Conservation (phyloP, 2,113 vertebrate species). For the Platysteira castanea region DNA sequence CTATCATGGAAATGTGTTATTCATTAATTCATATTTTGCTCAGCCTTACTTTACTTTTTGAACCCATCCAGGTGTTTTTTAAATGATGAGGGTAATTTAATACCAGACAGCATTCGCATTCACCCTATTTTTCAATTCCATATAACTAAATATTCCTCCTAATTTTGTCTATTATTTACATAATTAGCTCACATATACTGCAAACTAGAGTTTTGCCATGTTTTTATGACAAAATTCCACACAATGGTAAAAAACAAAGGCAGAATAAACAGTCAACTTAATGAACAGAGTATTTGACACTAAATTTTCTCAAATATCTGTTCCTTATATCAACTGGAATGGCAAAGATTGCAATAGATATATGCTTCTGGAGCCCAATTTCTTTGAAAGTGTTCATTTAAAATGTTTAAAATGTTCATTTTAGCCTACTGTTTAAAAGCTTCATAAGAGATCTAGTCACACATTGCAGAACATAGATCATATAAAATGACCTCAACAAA, state of each 20-base stretch:
- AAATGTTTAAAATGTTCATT: slow-evolving; percentile 32
- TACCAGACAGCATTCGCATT: slow-evolving; percentile 26
- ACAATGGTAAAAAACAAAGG: neutral
- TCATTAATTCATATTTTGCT: slow-evolving; percentile 77
- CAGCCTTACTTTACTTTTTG: slow-evolving; percentile 58
- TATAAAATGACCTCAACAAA: slow-evolving; percentile 47
- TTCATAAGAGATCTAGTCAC: neutral
- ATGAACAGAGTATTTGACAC: slow-evolving; percentile 14
- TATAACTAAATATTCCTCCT: slow-evolving; percentile 30
- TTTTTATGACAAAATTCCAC: slow-evolving; percentile 32
- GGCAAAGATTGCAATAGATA: neutral
- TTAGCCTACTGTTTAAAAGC: slow-evolving; percentile 29
- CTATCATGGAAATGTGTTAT: slow-evolving; percentile 69
- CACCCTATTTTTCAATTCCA: slow-evolving; percentile 37
- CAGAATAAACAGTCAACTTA: neutral
- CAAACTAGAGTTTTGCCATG: neutral
- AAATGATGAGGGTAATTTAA: slow-evolving; percentile 58
- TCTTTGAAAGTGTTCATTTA: slow-evolving; percentile 29
- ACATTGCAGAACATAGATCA: slow-evolving; percentile 33
- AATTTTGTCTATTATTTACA: slow-evolving; percentile 62
- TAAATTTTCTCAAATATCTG: slow-evolving; percentile 11
- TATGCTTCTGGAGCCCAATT: slow-evolving; percentile 18
- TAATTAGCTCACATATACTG: slow-evolving; percentile 42
- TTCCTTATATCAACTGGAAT: slow-evolving; percentile 17
- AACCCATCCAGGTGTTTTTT: slow-evolving; percentile 70